Evolutionary conservation across 1,140 invertebrate species (phyloP).

Genomic region (Tenebrio molitor): DNA sequence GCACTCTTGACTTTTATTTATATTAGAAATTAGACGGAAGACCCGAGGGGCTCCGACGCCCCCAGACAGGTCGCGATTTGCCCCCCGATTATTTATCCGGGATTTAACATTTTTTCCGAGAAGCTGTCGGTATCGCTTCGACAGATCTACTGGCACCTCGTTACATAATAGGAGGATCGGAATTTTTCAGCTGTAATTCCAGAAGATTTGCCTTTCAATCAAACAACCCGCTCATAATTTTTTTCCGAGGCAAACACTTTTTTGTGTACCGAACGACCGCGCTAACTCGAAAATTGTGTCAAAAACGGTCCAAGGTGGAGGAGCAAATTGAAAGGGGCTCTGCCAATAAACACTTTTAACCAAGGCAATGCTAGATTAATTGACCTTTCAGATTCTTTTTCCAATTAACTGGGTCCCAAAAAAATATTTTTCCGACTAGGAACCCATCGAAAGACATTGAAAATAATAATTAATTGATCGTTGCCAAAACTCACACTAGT

Average conservation of each 20-base stretch:
- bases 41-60: too few relatives aligned
- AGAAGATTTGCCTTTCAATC: conserved; percentile 21
- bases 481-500: too few relatives aligned
- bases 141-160: conserved; percentile 21
- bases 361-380: not conserved
- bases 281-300: not conserved
- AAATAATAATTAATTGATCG: too few relatives aligned
- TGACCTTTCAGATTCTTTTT: too few relatives aligned
- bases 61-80: too few relatives aligned
- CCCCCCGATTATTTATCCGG: conserved; percentile 30
- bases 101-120: conserved; percentile 32
- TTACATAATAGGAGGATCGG: conserved; percentile 12
- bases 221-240: too few relatives aligned
- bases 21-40: conserved; percentile 51
- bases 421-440: too few relatives aligned
- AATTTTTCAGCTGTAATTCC: conserved; percentile 31
- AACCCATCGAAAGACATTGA: too few relatives aligned
- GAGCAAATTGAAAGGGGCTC: not conserved
- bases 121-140: conserved; percentile 11
- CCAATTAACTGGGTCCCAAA: too few relatives aligned
- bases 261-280: too few relatives aligned
- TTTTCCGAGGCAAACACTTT: too few relatives aligned
- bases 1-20: conserved; percentile 52
- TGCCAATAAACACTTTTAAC: not conserved
- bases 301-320: not conserved